Percentiles rank a stretch among this genome's conserved stretches.
These are phyloP conservation scores for Microctenopoma stevenorrisi DNA, from an alignment of 2,797 vertebrate species.

Conservation along the genomic window DNA sequence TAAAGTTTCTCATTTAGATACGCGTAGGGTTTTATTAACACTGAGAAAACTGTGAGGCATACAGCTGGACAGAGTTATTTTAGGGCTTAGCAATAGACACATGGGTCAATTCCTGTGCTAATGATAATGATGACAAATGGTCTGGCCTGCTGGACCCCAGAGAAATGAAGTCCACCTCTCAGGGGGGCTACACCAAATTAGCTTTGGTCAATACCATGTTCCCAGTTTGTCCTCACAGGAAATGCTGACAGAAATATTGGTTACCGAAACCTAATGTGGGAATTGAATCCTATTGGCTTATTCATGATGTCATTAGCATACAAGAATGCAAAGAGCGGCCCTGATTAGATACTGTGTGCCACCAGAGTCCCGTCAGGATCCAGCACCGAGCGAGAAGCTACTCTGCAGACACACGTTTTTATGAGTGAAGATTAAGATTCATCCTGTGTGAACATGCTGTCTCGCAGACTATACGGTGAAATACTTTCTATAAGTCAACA, in stretches of 20 bases:
- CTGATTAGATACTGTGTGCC: slow-evolving; percentile 59
- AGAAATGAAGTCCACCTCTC: slow-evolving; percentile 73
- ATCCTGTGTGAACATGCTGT: background rate
- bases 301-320: slow-evolving; percentile 76
- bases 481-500: background rate
- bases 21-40: slow-evolving; percentile 45
- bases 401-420: slow-evolving; percentile 10
- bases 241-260: slow-evolving; percentile 84
- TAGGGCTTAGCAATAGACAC: slow-evolving; percentile 25
- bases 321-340: slow-evolving; percentile 71
- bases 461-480: background rate
- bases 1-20: slow-evolving; percentile 56
- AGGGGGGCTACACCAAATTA: slow-evolving; percentile 81
- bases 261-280: slow-evolving; percentile 84
- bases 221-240: slow-evolving; percentile 82
- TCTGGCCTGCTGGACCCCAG: slow-evolving; percentile 55
- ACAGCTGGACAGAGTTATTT: slow-evolving; percentile 44
- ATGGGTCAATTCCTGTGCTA: slow-evolving; percentile 60
- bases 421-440: slow-evolving; percentile 6
- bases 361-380: slow-evolving; percentile 53
- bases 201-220: slow-evolving; percentile 86
- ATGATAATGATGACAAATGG: slow-evolving; percentile 80
- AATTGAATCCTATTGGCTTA: slow-evolving; percentile 79
- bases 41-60: slow-evolving; percentile 17
- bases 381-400: slow-evolving; percentile 44